A percentile compares a stretch with the other conserved stretches of the same genome.
Conservation (phyloP, 2,113 vertebrate species). For the Poeciliopsis turrubarensis region DNA sequence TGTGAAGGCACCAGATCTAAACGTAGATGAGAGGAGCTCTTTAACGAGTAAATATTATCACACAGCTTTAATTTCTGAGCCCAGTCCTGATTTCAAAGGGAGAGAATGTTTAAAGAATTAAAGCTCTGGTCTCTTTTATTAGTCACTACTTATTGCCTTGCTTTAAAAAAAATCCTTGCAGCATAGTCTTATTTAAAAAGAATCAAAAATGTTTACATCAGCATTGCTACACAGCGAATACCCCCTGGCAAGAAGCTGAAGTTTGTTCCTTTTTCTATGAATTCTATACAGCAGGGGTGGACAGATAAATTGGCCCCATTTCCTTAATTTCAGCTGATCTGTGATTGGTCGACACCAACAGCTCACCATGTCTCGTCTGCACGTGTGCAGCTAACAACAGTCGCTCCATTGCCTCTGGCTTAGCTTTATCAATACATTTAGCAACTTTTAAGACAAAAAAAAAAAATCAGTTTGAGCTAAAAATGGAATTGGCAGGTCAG, state of each 20-base stretch:
- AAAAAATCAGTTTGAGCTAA: too few relatives aligned
- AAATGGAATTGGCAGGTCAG: too few relatives aligned
- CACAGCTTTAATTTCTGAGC: background rate
- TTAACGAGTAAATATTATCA: conserved; percentile 14
- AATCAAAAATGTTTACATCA: background rate
- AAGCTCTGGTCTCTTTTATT: background rate
- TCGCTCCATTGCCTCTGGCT: too few relatives aligned
- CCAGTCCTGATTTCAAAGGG: background rate
- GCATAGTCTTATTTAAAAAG: background rate
- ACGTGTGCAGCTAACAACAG: too few relatives aligned
- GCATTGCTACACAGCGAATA: background rate
- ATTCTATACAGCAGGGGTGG: background rate
- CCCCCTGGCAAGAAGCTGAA: too few relatives aligned
- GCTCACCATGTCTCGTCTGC: too few relatives aligned
- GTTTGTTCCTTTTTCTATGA: too few relatives aligned
- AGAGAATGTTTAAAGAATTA: background rate
- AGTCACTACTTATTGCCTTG: background rate
- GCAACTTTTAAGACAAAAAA: too few relatives aligned
- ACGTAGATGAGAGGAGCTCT: conserved; percentile 23
- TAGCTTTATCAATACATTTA: too few relatives aligned
- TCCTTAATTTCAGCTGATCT: too few relatives aligned
- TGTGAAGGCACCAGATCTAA: conserved; percentile 59
- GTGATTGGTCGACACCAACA: too few relatives aligned
- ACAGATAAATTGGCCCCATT: too few relatives aligned
- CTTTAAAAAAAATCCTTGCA: background rate